Base-by-base conservation (phyloP, 2,797 vertebrate genomes). In the Aphelocoma californica region DNA sequence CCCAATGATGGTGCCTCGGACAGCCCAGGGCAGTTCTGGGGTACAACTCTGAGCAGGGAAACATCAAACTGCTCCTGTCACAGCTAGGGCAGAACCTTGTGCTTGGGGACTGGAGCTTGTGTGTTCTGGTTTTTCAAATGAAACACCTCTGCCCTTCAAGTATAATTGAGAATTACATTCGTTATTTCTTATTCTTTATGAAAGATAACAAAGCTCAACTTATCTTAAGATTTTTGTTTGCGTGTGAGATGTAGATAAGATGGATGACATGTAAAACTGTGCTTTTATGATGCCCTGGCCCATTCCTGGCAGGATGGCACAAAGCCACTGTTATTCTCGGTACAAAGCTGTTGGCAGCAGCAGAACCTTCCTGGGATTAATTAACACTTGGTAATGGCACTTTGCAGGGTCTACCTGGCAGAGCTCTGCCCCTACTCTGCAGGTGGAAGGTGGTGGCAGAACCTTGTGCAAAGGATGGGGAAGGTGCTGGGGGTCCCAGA, bases 1-100 rank as follows among this genome's bases (percentile, higher is more conserved):
- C 36, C 26, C 4, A 0, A 4, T 25, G 38, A 3, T 0, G 4
- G n/a, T 28, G 60, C 58, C 45, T 17, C 2, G 1, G 48, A 19
- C 38, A 58, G 3, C 6, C 21, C 4, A 0, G 48, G 65, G 47
- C 54, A 67, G 32, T 19, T 28, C 57, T 57, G 51, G 25, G 61
- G 4, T 19, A 4, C 40, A 18, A 0, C 40, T 32, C 1, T 2
- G n/a, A 31, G 31, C 74, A 47, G 54, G 65, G 45, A 40, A 11
- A 15, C 11, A 20, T 5, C 25, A 5, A 9, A 17, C 16, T 44
- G 53, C 28, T 47, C 5, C 12, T 2, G 29, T 2, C 14, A 2
- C 38, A 34, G 79, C 64, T 4, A 3, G 42, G 14, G 54, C 57
- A 56, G 11, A 25, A 45, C 62, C 53, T 57, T 8, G 5, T 19